Evolutionary conservation across 2,797 vertebrate species (phyloP).

Genomic region (Clarias fuscus): DNA sequence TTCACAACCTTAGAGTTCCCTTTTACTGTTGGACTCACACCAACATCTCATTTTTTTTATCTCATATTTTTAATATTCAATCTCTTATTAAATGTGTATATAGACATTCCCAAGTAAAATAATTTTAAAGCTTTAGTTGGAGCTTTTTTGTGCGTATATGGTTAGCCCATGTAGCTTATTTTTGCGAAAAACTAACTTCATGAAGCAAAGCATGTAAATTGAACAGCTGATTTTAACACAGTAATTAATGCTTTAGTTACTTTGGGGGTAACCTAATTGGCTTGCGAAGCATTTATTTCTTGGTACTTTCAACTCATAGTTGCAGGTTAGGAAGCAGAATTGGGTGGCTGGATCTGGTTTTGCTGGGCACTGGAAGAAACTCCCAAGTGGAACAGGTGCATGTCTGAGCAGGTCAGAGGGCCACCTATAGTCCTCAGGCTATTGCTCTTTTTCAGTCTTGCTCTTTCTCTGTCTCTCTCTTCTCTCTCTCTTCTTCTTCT

Average conservation of each 20-base stretch:
- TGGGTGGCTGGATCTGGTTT: constrained; percentile 60
- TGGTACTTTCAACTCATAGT: not conserved
- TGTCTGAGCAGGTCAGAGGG: constrained; percentile 71
- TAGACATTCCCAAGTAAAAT: not conserved
- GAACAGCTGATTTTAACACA: not conserved
- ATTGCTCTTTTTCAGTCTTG: constrained; percentile 38
- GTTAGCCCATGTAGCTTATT: not conserved
- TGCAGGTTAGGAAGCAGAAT: constrained; percentile 57
- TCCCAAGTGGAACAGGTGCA: constrained; percentile 72
- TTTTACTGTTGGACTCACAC: not conserved
- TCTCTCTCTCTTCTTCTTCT: not conserved
- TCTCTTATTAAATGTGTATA: not conserved
- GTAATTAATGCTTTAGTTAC: too few species aligned
- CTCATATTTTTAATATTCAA: not conserved
- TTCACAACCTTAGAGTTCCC: not conserved
- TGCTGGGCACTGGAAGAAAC: constrained; percentile 62
- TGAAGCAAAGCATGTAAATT: not conserved
- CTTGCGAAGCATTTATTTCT: not conserved
- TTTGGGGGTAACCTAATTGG: too few species aligned
- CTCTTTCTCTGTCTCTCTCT: constrained; percentile 21
- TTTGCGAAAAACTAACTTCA: not conserved
- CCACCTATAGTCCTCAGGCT: constrained; percentile 66
- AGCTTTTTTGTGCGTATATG: not conserved
- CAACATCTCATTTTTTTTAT: not conserved
- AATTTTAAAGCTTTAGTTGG: not conserved